Evolutionary conservation across 2,888 invertebrate genomes (phyloP).

Genomic region (Plebejus melissa): DNA sequence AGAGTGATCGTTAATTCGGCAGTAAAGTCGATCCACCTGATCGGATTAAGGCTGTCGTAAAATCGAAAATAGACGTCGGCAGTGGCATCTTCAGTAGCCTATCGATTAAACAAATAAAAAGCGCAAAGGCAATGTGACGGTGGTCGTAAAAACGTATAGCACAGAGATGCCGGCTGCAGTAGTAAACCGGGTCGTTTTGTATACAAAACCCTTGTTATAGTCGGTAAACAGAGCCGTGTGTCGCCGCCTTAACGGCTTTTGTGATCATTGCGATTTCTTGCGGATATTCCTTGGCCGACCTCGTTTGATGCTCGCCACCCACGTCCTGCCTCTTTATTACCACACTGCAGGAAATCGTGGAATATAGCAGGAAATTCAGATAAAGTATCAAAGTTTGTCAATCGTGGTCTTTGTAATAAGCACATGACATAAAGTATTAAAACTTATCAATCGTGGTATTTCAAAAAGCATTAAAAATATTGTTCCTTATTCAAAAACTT

Average conservation of each 20-base stretch:
- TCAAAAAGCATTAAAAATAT: neutral
- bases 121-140: conserved; percentile 72
- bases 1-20: conserved; percentile 70
- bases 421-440: neutral
- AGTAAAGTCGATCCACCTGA: conserved; percentile 72
- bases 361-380: neutral
- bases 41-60: conserved; percentile 69
- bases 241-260: conserved; percentile 76
- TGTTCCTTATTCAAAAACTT: neutral
- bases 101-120: conserved; percentile 79
- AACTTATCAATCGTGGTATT: neutral
- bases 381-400: neutral
- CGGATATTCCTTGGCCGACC: conserved; percentile 48
- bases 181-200: conserved; percentile 74
- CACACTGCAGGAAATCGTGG: conserved; percentile 17
- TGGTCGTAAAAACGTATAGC: conserved; percentile 75
- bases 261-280: conserved; percentile 56
- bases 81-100: conserved; percentile 67
- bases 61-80: conserved; percentile 64
- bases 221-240: conserved; percentile 73
- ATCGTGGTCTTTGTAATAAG: neutral
- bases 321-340: conserved; percentile 2
- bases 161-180: conserved; percentile 74
- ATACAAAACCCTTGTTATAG: conserved; percentile 74
- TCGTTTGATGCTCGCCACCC: conserved; percentile 26